Base-by-base conservation (phyloP, 2,888 invertebrate genomes). In the Eupithecia abbreviata region DNA sequence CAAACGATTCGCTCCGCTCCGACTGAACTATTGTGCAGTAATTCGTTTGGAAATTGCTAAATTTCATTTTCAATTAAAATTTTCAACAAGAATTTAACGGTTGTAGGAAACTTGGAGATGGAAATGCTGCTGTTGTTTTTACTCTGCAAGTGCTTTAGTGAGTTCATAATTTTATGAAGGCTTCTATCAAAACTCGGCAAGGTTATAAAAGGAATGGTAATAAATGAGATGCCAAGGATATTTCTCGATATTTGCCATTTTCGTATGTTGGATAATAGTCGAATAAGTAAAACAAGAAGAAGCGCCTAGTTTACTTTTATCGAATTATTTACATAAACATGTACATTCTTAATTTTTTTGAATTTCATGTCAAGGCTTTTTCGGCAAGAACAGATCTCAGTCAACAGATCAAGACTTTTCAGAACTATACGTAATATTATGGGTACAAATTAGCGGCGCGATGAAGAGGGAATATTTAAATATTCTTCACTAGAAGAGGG, bases 31-130 rank as follows among this genome's bases (percentile, higher is more conserved):
- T 68, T 69, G 65, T 72, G 68, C n/a, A 30, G 43, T 65, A 30
- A 69, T 72, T 74, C 62, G n/a, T 69, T 66, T 62, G 68, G 69
- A 72, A 69, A 72, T n/a, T 71, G 66, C 68, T 13, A 66, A 74
- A 68, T 62, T 30, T 62, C n/a, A 62, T 58, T 72, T 41, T 6
- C 51, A 69, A 55, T 62, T 41, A 66, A 74, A 72, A n/a, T 77
- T 49, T 49, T 18, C 58, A 62, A 47, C 67, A 45, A 68, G 3
- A 55, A 45, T 49, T 49, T 74, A 10, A 70, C 10, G 42, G 13
- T 45, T 58, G 12, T 73, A 13, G 47, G n/a, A n/a, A 13, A 41
- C 67, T 42, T 49, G 30, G 2, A n/a, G 71, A 65, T 71, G 15
- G 45, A 49, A 42, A 74, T 45, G 58, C 73, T 47, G 58, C 69